A percentile compares a stretch with the other conserved stretches of the same genome.
Evolutionary conservation across 2,797 vertebrate species (phyloP).

Genomic region (Pempheris klunzingeri): DNA sequence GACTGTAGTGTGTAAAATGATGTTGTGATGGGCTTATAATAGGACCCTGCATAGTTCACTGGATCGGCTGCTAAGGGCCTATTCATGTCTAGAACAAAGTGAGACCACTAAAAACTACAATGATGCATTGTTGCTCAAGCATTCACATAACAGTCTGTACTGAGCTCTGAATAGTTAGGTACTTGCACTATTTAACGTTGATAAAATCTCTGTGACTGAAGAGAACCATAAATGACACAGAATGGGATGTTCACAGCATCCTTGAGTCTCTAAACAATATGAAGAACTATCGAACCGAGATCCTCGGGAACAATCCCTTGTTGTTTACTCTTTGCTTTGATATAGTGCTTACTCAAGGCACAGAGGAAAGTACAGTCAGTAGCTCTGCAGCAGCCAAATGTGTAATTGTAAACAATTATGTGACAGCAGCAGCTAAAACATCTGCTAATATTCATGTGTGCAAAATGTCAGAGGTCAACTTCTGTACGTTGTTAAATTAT

Average conservation of each 20-base stretch:
- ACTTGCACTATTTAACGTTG: no score
- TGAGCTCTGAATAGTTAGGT: neutral
- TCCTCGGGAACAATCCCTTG: neutral
- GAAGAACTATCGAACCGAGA: neutral
- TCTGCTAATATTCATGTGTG: constrained; percentile 16
- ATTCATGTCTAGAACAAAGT: constrained; percentile 29
- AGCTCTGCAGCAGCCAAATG: neutral
- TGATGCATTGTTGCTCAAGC: constrained; percentile 30
- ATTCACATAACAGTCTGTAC: neutral
- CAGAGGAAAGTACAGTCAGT: neutral
- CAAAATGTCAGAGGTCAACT: constrained; percentile 33
- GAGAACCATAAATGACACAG: no score
- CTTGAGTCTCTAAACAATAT: no score
- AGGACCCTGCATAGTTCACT: neutral
- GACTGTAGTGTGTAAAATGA: constrained; percentile 20
- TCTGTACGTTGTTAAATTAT: constrained; percentile 45
- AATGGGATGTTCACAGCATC: neutral
- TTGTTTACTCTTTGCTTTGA: neutral
- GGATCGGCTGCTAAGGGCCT: neutral
- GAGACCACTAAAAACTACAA: neutral
- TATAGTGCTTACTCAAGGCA: neutral
- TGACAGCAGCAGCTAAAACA: constrained; percentile 8
- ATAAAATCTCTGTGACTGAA: no score
- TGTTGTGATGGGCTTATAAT: constrained; percentile 45
- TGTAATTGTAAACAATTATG: neutral